Percentiles rank a stretch among this genome's conserved stretches.
Evolutionary conservation across 2,113 vertebrate species (phyloP).

Genomic region (Mungos mungo): DNA sequence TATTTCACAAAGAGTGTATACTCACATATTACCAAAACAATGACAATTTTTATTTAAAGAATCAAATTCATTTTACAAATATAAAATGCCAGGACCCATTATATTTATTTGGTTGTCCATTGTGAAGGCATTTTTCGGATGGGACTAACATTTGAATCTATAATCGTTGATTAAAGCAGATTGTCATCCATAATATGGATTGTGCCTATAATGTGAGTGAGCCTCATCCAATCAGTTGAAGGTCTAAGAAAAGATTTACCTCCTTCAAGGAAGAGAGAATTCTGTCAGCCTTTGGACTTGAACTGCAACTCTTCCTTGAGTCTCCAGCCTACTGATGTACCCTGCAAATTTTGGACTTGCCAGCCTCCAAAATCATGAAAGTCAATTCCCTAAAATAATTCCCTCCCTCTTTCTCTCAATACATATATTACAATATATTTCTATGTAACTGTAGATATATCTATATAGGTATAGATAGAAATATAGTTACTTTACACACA

Average conservation of each 20-base stretch:
- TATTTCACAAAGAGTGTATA: not conserved
- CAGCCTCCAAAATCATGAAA: not conserved
- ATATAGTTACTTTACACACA: not conserved
- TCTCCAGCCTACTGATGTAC: not conserved
- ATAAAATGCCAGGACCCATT: not conserved
- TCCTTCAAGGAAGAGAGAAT: not conserved
- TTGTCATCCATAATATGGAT: not conserved
- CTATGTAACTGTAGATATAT: not conserved
- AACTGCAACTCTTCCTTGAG: not conserved
- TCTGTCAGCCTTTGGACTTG: not conserved
- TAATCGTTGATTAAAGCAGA: not conserved
- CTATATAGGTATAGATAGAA: not conserved
- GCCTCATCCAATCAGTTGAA: not conserved
- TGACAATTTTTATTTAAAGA: not conserved
- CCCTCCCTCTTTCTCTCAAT: too few species aligned
- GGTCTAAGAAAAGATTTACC: not conserved
- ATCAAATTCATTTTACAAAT: not conserved
- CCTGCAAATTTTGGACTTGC: not conserved
- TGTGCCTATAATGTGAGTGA: not conserved
- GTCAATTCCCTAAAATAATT: not conserved
- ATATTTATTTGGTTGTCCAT: not conserved
- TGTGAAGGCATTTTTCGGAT: not conserved
- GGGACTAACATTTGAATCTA: not conserved
- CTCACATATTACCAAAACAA: not conserved
- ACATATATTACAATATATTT: not conserved